phyloP scores from a whole-genome alignment of 2,888 invertebrate species.

The Stenchaetothrips biformis region DNA sequence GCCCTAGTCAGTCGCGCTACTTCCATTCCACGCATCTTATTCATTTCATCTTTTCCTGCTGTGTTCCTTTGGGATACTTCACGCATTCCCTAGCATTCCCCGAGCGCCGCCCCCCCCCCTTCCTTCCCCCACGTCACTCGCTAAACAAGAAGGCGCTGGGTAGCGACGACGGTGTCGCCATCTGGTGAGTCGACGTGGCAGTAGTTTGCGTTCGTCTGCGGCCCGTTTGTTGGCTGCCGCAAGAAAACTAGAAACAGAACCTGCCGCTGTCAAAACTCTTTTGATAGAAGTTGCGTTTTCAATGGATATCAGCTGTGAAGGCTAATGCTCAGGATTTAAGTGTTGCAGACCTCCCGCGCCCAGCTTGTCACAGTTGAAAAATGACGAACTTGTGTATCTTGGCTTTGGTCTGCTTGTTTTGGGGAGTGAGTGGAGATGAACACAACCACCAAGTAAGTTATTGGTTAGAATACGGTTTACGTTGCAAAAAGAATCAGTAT shows the following conservation, averaged over 20 bases:
- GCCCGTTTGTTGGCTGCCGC: neutral
- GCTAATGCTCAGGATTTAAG: too few species aligned
- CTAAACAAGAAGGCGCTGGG: neutral
- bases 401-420: slow-evolving; percentile 7
- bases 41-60: too few species aligned
- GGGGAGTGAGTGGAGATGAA: slow-evolving; percentile 55
- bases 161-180: neutral
- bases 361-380: neutral
- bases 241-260: neutral
- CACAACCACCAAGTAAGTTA: slow-evolving; percentile 70
- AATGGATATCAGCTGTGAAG: too few species aligned
- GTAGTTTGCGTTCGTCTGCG: neutral
- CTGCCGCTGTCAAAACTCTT: slow-evolving; percentile 6
- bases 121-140: neutral
- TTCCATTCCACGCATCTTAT: too few species aligned
- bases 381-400: neutral
- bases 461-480: slow-evolving; percentile 27
- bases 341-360: too few species aligned
- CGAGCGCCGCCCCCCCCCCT: neutral
- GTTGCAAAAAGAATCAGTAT: slow-evolving; percentile 12
- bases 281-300: too few species aligned
- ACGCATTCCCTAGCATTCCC: neutral
- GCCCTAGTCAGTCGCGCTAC: too few species aligned
- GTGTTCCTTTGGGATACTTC: too few species aligned
- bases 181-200: slow-evolving; percentile 14